Percentiles rank a stretch among this genome's conserved stretches.
These are phyloP conservation scores for Brachypteracias leptosomus DNA, from an alignment of 2,113 vertebrate species.

Conservation along the genomic window DNA sequence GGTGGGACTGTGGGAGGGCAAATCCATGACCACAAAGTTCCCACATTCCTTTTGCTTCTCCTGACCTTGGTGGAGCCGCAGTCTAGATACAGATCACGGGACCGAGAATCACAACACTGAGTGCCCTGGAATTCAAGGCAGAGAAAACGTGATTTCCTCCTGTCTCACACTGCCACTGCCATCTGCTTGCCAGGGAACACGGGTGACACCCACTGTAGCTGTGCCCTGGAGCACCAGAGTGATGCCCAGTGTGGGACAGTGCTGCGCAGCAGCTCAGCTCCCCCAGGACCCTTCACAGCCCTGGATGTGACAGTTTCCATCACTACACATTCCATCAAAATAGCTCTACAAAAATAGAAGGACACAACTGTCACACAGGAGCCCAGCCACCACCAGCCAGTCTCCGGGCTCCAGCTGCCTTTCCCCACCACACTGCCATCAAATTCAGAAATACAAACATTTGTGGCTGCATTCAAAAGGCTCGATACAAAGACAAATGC, in stretches of 20 bases:
- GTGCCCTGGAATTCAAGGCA: not conserved
- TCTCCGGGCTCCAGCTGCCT: not conserved
- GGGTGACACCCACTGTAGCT: not conserved
- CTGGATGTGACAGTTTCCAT: not conserved
- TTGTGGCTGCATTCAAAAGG: not conserved
- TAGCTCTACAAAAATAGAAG: conserved; percentile 19
- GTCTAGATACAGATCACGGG: too few species aligned
- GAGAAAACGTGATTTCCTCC: not conserved
- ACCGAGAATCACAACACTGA: not conserved
- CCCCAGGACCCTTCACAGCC: not conserved
- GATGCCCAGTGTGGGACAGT: not conserved
- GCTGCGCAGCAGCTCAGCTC: not conserved
- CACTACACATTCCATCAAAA: not conserved
- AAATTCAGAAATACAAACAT: not conserved
- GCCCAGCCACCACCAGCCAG: not conserved
- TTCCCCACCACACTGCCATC: not conserved
- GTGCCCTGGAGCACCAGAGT: not conserved
- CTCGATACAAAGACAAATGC: not conserved
- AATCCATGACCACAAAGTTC: not conserved
- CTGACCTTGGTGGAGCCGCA: not conserved
- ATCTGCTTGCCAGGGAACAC: not conserved
- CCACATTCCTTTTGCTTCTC: not conserved
- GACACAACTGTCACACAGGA: not conserved
- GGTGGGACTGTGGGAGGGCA: not conserved
- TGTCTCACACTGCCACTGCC: not conserved